A percentile compares a stretch with the other conserved stretches of the same genome.
These are phyloP conservation scores for Bilobella aurantiaca DNA, from an alignment of 1,140 invertebrate species.

Conservation along the genomic window DNA sequence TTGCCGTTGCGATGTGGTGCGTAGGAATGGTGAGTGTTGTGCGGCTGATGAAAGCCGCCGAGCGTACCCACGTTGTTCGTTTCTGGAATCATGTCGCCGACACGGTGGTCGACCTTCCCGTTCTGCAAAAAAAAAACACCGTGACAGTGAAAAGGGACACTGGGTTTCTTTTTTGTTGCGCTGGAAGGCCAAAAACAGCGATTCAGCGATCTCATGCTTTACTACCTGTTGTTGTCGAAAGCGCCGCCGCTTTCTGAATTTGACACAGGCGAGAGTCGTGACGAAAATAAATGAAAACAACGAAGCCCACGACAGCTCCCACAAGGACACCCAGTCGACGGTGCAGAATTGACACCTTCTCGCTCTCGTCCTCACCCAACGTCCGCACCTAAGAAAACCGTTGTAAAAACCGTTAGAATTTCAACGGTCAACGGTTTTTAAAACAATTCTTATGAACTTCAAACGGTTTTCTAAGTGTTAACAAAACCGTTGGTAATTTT, in stretches of 20 bases:
- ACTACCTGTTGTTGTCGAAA: slow-evolving; percentile 24
- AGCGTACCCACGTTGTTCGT: slow-evolving; percentile 31
- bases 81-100: slow-evolving; percentile 24
- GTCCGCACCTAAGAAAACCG: slow-evolving; percentile 12
- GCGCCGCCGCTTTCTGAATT: slow-evolving; percentile 26
- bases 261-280: slow-evolving; percentile 30
- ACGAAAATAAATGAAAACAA: slow-evolving; percentile 32
- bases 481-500: too few relatives aligned
- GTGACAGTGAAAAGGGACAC: too few relatives aligned
- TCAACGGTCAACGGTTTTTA: too few relatives aligned
- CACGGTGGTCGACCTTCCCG: slow-evolving; percentile 33
- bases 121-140: slow-evolving; percentile 23
- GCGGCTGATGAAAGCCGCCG: slow-evolving; percentile 23
- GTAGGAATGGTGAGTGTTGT: slow-evolving; percentile 4
- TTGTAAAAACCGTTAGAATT: not conserved
- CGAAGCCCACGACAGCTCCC: slow-evolving; percentile 29
- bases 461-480: too few relatives aligned
- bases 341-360: slow-evolving; percentile 28
- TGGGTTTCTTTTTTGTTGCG: too few relatives aligned
- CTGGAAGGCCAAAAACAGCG: too few relatives aligned
- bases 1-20: slow-evolving; percentile 18
- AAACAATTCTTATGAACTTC: too few relatives aligned
- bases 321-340: slow-evolving; percentile 33
- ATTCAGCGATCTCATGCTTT: too few relatives aligned
- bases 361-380: slow-evolving; percentile 13